Evolutionary conservation across 1,140 invertebrate species (phyloP), one percentile per base, ranked within the genome.

Genomic region (Conopomorpha cramerella): DNA sequence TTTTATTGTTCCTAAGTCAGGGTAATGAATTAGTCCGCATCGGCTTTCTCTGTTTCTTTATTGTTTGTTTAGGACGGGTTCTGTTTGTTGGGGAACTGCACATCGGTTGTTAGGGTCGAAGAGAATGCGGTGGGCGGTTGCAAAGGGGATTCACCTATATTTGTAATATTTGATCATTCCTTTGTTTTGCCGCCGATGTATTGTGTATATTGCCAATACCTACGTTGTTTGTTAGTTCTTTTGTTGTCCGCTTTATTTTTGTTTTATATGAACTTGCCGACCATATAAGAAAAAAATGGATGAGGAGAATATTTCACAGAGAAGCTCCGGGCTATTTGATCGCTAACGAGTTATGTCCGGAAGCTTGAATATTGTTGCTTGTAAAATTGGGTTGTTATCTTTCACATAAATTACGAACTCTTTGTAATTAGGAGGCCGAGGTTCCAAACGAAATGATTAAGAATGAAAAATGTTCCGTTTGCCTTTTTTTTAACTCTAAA

Each of bases 21-120:
- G 36, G 47, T 63, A 68, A 71, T 71, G 59, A 74, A 71, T 71
- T 62, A 64, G 53, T 51, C n/a, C n/a, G n/a, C n/a, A n/a, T 56
- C 38, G 49, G 66, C 51, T 63, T 68, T 47, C 57, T 56, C 48
- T 11, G 6, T 3, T 55, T 54, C 53, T 48, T 51, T 45, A 43
- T 58, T 65, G 58, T 65, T 67, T 67, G 53, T 49, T 60, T 55
- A 57, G 49, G 54, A 49, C 36, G 51, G 51, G 48, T 56, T 61
- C 56, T 62, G 53, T 62, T 41, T 59, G 55, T 68, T 71, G 66
- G 52, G 41, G 45, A 51, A 52, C 44, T 60, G 62, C 55, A 64
- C 55, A 50, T 48, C 41, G 42, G 41, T 39, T 50, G 40, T 39
- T 39, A 39, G 38, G 46, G 51, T 51, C 46, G 46, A 39, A 41